Evolutionary conservation across 2,113 vertebrate species (phyloP), one percentile per base, ranked within the genome.

Genomic region (Corythaeola cristata): DNA sequence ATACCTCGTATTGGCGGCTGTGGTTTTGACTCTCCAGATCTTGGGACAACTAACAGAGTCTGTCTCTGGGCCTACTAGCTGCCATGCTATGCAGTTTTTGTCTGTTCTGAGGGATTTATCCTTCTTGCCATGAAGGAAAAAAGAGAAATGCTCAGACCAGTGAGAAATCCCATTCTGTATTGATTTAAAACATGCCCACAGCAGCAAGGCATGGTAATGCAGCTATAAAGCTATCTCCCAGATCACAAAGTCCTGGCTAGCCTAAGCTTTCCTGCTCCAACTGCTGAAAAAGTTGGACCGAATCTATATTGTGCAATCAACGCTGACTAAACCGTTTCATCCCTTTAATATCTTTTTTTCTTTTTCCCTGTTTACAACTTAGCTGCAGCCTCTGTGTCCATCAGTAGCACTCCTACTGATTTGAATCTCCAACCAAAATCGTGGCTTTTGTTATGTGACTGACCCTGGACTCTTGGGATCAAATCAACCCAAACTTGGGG

Each of bases 1-100:
- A 94, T 93, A 93, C 92, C 90, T 94, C 93, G 72, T 20, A 21
- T 35, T n/a, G 53, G 73, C 87, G 60, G 56, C 83, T 74, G 41
- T 86, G 66, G 13, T 56, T 89, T 89, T 63, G 64, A 80, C 8
- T 12, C 19, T 78, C 79, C 76, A 49, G 20, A 74, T 66, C 72
- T 59, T 85, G 85, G 77, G 62, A 20, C 59, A 44, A 26, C 53
- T 83, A 32, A 50, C 1, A 4, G 75, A 95, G 63, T 83, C n/a
- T 62, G 8, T 55, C 52, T 91, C 58, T 68, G 59, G 59, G 71
- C 72, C 68, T 94, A 19, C 56, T 47, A 41, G 72, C 85, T 89
- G 68, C 64, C 22, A 9, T 37, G 41, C 93, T 93, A 75, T 94
- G 93, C 90, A 93, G 72, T 75, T 86, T 85, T 85, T 72, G 28